Percentiles rank a stretch among this genome's conserved stretches.
These are phyloP conservation scores for Spea bombifrons DNA, from an alignment of 2,113 vertebrate genomes.

Conservation along the genomic window DNA sequence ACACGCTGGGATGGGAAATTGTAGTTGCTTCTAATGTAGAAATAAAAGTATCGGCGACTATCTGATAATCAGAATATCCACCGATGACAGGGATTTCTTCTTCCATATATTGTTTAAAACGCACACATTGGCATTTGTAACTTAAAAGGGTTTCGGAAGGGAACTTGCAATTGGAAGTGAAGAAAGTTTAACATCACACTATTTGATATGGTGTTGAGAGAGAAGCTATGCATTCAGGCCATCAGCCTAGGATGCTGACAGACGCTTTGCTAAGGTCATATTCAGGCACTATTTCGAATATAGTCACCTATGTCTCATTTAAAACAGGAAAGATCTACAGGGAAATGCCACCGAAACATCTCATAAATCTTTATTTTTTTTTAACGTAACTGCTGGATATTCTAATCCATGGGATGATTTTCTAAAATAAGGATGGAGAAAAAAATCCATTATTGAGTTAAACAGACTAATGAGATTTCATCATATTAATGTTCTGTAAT, in stretches of 20 bases:
- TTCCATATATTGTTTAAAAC: background rate
- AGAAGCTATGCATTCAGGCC: background rate
- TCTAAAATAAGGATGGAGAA: no score
- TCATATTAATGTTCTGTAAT: no score
- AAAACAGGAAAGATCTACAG: background rate
- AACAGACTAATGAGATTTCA: no score
- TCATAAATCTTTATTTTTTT: no score
- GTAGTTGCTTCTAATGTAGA: background rate
- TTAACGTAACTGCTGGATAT: no score
- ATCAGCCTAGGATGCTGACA: constrained; percentile 4
- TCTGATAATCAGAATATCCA: background rate
- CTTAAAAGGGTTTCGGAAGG: background rate
- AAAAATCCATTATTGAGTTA: no score
- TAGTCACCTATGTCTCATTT: background rate
- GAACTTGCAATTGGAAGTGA: background rate
- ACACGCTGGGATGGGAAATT: no score
- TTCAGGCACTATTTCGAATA: constrained; percentile 16
- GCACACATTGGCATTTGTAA: background rate
- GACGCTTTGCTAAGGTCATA: constrained; percentile 10
- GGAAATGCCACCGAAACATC: no score
- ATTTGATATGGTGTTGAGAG: constrained; percentile 27
- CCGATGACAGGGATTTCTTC: background rate
- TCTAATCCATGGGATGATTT: no score
- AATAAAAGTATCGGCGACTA: background rate
- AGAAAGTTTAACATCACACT: constrained; percentile 9